phyloP scores from a whole-genome alignment of 2,113 vertebrate species.

The Eptesicus fuscus region DNA sequence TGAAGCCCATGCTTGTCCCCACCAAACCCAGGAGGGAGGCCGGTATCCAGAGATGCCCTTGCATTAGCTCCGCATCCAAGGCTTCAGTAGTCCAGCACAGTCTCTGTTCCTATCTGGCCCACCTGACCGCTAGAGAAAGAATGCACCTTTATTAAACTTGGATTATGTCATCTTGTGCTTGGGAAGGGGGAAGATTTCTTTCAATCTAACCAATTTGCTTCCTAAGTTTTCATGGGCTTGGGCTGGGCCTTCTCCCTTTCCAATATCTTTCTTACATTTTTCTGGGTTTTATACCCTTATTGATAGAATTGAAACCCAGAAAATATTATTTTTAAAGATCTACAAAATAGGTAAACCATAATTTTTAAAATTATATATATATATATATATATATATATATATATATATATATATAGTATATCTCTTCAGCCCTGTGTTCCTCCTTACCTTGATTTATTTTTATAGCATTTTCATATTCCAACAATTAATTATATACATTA shows the following conservation, averaged over 20 bases:
- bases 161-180: not conserved
- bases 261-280: not conserved
- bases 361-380: not conserved
- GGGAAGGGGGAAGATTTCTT: not conserved
- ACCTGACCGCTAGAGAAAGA: not conserved
- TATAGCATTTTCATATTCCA: not conserved
- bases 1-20: not conserved
- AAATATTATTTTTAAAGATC: not conserved
- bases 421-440: not conserved
- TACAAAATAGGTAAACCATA: not conserved
- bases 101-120: not conserved
- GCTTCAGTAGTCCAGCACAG: not conserved
- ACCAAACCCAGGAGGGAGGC: not conserved
- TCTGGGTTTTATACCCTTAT: not conserved
- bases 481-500: not conserved
- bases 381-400: too few relatives aligned
- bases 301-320: not conserved
- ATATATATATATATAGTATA: too few relatives aligned
- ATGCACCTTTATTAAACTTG: not conserved
- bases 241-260: not conserved
- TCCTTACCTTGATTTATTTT: not conserved
- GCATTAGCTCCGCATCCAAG: not conserved
- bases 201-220: not conserved
- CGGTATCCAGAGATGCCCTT: not conserved
- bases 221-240: not conserved